Percentiles rank a stretch among this genome's conserved stretches.
Evolutionary conservation across 2,888 invertebrate species (phyloP).

Genomic region (Drosophila falleni): DNA sequence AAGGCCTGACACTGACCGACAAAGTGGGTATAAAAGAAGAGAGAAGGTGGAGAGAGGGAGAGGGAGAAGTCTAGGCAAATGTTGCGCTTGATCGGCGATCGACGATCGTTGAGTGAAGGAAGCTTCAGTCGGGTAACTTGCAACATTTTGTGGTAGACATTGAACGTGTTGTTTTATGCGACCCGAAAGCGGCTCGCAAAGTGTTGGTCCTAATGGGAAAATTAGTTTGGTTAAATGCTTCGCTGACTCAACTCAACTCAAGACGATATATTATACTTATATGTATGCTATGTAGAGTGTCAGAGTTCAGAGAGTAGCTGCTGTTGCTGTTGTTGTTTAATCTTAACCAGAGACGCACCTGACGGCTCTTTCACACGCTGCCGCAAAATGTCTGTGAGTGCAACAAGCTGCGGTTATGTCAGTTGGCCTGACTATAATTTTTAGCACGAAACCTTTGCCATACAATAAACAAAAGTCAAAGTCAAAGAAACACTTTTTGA

Average conservation of each 20-base stretch:
- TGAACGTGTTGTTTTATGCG: slow-evolving; percentile 53
- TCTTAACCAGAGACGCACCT: slow-evolving; percentile 58
- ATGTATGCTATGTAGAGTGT: slow-evolving; percentile 25
- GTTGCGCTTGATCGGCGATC: slow-evolving; percentile 56
- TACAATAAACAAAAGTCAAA: slow-evolving; percentile 40
- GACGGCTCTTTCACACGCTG: slow-evolving; percentile 73
- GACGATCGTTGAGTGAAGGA: slow-evolving; percentile 17
- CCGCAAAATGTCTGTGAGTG: slow-evolving; percentile 32
- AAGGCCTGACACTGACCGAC: slow-evolving; percentile 7
- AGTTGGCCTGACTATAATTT: slow-evolving; percentile 75
- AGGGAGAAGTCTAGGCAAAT: slow-evolving; percentile 46
- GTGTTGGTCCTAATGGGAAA: slow-evolving; percentile 77
- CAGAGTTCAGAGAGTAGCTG: slow-evolving; percentile 38
- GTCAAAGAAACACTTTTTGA: slow-evolving; percentile 11
- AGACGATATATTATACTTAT: not conserved
- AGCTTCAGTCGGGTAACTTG: slow-evolving; percentile 8
- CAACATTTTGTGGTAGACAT: slow-evolving; percentile 52
- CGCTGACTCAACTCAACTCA: slow-evolving; percentile 38
- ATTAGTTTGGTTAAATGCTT: slow-evolving; percentile 76
- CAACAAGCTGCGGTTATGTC: slow-evolving; percentile 67
- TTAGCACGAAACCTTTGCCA: slow-evolving; percentile 59
- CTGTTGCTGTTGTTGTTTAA: slow-evolving; percentile 12
- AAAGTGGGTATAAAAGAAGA: not conserved
- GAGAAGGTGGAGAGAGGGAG: not conserved
- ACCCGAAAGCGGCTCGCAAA: slow-evolving; percentile 55